These are phyloP conservation scores for Mimachlamys varia DNA, from an alignment of 2,888 invertebrate genomes.

Conservation along the genomic window DNA sequence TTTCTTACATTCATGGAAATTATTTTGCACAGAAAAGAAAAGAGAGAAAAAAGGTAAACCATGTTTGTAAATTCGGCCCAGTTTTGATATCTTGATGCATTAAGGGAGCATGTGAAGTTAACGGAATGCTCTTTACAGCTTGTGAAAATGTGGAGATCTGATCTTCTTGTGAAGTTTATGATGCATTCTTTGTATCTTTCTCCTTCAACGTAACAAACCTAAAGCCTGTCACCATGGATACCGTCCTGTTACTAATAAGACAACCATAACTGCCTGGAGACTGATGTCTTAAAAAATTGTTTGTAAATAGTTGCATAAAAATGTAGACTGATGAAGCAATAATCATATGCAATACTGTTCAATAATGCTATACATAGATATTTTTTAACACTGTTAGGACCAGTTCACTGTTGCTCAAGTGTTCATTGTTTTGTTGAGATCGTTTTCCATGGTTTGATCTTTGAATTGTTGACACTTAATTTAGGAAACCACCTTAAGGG, in stretches of 20 bases:
- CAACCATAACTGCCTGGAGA: neutral
- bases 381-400: constrained; percentile 29
- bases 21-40: too few species aligned
- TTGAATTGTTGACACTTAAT: neutral
- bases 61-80: too few species aligned
- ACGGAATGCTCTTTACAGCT: too few species aligned
- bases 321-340: neutral
- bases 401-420: constrained; percentile 28
- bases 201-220: neutral
- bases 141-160: too few species aligned
- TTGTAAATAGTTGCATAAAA: neutral
- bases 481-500: neutral
- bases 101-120: too few species aligned
- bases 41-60: too few species aligned
- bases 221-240: neutral
- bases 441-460: neutral
- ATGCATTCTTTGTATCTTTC: neutral
- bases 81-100: too few species aligned
- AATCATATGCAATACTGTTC: constrained; percentile 21
- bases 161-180: neutral
- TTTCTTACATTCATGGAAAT: too few species aligned
- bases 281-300: neutral
- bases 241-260: neutral
- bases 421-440: constrained; percentile 3
- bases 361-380: constrained; percentile 5